Percentiles rank a stretch among this genome's conserved stretches.
Conservation (phyloP, 53 echinoderm and acorn worm species). For the Holothuria scabra region DNA sequence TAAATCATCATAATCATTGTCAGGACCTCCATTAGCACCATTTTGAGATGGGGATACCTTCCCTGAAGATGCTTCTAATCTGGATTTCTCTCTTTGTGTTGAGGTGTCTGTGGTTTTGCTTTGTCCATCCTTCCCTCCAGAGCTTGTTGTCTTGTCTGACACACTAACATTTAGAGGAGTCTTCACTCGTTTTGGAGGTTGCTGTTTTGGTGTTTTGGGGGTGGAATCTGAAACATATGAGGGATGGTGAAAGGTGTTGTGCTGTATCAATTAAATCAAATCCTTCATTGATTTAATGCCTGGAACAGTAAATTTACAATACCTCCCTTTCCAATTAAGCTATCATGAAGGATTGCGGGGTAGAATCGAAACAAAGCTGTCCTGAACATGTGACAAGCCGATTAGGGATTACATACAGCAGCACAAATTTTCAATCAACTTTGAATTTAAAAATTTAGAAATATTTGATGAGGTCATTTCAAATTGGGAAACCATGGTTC, state of each 20-base stretch:
- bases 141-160: conserved; percentile 59
- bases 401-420: too few species aligned
- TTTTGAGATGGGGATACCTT: neutral
- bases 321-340: too few species aligned
- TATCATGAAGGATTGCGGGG: too few species aligned
- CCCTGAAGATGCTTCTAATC: neutral
- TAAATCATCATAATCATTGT: neutral
- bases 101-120: neutral
- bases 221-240: neutral
- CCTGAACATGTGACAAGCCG: too few species aligned
- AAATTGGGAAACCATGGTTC: too few species aligned
- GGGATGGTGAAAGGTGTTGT: neutral
- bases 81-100: neutral
- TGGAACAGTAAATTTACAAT: too few species aligned
- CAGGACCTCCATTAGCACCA: neutral
- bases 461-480: too few species aligned
- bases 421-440: too few species aligned
- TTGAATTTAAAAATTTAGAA: too few species aligned
- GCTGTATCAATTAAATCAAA: too few species aligned
- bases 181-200: conserved; percentile 75
- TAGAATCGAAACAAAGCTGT: too few species aligned
- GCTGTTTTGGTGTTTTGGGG: conserved; percentile 66
- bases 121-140: conserved; percentile 5
- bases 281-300: too few species aligned
- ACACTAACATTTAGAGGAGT: conserved; percentile 83